These are phyloP conservation scores for Acipenser ruthenus DNA, from an alignment of 2,797 vertebrate species.

Conservation along the genomic window DNA sequence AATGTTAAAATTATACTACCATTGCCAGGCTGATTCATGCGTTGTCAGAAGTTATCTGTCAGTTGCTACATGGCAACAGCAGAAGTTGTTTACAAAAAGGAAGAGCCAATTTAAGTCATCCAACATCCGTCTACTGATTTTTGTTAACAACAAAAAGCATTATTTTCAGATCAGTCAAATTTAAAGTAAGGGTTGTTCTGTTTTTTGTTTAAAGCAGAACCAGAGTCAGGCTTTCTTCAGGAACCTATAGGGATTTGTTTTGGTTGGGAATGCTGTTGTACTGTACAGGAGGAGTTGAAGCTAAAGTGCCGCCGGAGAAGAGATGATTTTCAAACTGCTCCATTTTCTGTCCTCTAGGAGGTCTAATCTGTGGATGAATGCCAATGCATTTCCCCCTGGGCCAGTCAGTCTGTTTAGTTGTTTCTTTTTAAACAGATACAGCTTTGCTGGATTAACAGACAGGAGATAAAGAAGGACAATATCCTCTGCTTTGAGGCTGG, in stretches of 20 bases:
- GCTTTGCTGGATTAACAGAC: slow-evolving; percentile 13
- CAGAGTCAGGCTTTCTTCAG: no score
- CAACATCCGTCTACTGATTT: slow-evolving; percentile 32
- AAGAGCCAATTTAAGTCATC: slow-evolving; percentile 35
- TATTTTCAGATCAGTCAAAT: slow-evolving; percentile 43
- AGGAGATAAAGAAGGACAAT: not conserved
- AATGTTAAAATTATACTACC: slow-evolving; percentile 10
- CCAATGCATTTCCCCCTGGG: slow-evolving; percentile 51
- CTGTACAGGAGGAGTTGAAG: not conserved
- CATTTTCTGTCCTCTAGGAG: slow-evolving; percentile 55
- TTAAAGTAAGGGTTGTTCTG: no score
- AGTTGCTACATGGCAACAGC: slow-evolving; percentile 39
- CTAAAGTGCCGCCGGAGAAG: not conserved
- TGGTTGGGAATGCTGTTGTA: not conserved
- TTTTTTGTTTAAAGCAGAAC: not conserved
- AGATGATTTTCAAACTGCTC: slow-evolving; percentile 33
- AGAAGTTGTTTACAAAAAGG: slow-evolving; percentile 22
- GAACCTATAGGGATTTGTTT: not conserved
- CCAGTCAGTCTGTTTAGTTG: slow-evolving; percentile 38
- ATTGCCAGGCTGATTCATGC: slow-evolving; percentile 27
- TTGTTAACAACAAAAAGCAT: slow-evolving; percentile 34
- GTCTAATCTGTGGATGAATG: slow-evolving; percentile 58
- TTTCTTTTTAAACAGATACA: slow-evolving; percentile 37
- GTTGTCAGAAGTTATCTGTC: slow-evolving; percentile 38
- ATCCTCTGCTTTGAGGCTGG: not conserved